A percentile compares a stretch with the other conserved stretches of the same genome.
Conservation (phyloP, 2,888 invertebrate genomes). For the Agrotis ipsilon region DNA sequence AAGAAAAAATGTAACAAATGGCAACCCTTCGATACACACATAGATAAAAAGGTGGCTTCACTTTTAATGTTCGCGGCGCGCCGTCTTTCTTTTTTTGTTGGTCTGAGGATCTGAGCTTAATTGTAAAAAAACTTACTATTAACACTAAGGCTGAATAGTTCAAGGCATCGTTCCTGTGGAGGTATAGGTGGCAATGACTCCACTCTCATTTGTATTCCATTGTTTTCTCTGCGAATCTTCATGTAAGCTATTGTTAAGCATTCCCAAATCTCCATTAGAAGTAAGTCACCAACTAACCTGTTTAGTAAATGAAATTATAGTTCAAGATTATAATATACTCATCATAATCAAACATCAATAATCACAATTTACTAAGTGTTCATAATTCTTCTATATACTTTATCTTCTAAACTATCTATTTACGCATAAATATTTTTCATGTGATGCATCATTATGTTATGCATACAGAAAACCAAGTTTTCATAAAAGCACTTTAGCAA, state of each 20-base stretch:
- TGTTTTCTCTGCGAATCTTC: conserved; percentile 71
- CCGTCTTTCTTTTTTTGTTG: too few species aligned
- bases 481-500: not conserved
- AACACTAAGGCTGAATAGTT: conserved; percentile 81
- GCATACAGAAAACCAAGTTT: not conserved
- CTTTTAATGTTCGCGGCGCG: too few species aligned
- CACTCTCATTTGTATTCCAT: conserved; percentile 77
- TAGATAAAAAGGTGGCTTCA: too few species aligned
- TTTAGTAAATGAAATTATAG: conserved; percentile 58
- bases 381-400: not conserved
- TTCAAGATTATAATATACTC: not conserved
- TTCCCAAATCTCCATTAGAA: conserved; percentile 93
- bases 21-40: too few species aligned
- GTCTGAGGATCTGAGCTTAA: too few species aligned
- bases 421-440: not conserved
- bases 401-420: not conserved
- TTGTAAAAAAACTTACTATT: conserved; percentile 74
- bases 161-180: conserved; percentile 76
- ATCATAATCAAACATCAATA: too few species aligned
- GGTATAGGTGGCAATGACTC: conserved; percentile 80
- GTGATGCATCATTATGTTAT: not conserved
- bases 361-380: not conserved
- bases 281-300: conserved; percentile 89
- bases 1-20: too few species aligned
- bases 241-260: conserved; percentile 81